These are phyloP conservation scores for Phyllostomus hastatus DNA, from an alignment of 2,113 vertebrate species.

Conservation along the genomic window DNA sequence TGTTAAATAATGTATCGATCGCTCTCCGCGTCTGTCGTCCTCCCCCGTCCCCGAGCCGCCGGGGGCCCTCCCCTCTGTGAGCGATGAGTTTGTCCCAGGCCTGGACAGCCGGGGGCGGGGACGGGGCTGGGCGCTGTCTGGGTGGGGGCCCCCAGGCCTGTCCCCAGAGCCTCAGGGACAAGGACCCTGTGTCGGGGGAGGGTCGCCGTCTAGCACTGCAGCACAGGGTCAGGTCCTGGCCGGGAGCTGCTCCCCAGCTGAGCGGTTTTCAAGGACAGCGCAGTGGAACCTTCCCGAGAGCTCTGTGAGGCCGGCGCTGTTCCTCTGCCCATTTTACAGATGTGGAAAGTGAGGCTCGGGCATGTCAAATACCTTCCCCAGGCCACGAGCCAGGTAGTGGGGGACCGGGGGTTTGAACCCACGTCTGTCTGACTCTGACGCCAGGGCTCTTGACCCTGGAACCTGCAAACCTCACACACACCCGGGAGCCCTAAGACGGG, in stretches of 20 bases:
- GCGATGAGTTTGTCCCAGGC: conserved; percentile 75
- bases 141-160: neutral
- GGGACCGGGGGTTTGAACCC: neutral
- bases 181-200: neutral
- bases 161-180: neutral
- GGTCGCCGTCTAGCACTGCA: neutral
- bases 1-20: conserved; percentile 89
- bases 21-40: conserved; percentile 71
- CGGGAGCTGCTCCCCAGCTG: neutral
- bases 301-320: rapidly evolving
- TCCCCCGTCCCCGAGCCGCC: neutral
- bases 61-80: conserved; percentile 67
- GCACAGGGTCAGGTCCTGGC: neutral
- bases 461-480: neutral
- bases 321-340: neutral
- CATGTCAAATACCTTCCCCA: neutral
- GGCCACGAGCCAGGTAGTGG: neutral
- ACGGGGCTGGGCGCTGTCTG: neutral
- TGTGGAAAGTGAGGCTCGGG: neutral
- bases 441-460: neutral
- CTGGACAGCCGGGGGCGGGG: conserved; percentile 31
- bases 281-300: rapidly evolving
- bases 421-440: neutral
- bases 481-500: neutral
- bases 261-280: neutral